Conservation (phyloP, 2,888 invertebrate genomes). For the Eristalinus sepulchralis region DNA sequence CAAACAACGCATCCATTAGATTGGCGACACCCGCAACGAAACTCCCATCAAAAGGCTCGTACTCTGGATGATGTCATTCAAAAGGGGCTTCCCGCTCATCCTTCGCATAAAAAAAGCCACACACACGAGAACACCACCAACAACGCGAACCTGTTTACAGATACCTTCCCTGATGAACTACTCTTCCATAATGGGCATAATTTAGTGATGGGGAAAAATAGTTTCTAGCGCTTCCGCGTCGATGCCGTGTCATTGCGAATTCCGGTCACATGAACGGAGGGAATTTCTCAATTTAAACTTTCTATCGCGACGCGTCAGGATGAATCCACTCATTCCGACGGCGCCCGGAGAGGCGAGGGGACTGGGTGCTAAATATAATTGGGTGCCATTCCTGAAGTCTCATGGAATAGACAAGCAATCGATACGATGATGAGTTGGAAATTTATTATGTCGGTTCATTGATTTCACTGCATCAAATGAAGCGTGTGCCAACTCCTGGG, state of each 20-base stretch:
- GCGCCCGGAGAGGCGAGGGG: neutral
- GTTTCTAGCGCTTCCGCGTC: neutral
- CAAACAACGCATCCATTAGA: neutral
- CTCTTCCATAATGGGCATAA: neutral
- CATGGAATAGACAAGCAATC: slow-evolving; percentile 34
- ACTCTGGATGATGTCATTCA: neutral
- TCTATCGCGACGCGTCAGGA: neutral
- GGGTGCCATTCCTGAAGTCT: slow-evolving; percentile 48
- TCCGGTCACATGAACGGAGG: slow-evolving; percentile 31
- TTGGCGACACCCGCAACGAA: neutral
- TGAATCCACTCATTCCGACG: neutral
- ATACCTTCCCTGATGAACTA: neutral
- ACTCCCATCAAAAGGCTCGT: neutral
- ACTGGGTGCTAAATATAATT: slow-evolving; percentile 29
- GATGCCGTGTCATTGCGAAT: slow-evolving; percentile 30
- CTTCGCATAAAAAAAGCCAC: too few relatives aligned
- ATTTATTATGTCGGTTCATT: slow-evolving; percentile 49
- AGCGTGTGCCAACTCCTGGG: slow-evolving; percentile 36
- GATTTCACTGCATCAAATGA: slow-evolving; percentile 59
- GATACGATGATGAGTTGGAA: slow-evolving; percentile 56
- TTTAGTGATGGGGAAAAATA: neutral
- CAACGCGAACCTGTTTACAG: neutral
- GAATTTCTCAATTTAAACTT: slow-evolving; percentile 58
- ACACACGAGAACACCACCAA: neutral
- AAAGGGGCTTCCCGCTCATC: neutral